Evolutionary conservation across 2,797 vertebrate species (phyloP), one percentile per base, ranked within the genome.

Genomic region (Parauchenoglanis ngamensis): DNA sequence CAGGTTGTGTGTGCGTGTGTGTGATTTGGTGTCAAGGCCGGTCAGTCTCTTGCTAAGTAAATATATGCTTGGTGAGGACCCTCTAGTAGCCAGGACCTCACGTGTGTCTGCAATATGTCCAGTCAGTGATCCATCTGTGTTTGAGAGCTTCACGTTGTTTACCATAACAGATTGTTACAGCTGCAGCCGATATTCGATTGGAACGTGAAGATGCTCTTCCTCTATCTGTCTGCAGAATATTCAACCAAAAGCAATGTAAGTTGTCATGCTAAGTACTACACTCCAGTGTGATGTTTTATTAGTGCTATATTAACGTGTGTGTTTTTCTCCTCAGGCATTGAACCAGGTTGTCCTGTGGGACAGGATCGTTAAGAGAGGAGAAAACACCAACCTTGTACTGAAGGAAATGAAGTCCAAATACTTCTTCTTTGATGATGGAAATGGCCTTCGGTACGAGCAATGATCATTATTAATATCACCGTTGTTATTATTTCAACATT

Each of bases 321-420:
- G 54, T 91, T 7, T 87, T 85, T 85, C 90, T 86, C 88, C 91
- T 73, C 92, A 99, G 98, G 95, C 96, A 91, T 93, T 99, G 86
- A 99, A 99, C 94, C 98, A 99, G 92, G 98, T 99, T 88, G 98
- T 99, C 57, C 95, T 99, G 17, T 99, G 98, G 98, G 98, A 99
- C 91, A 99, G 98, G 92, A 98, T 99, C 28, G 95, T 99, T 87
- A 94, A 97, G 88, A 96, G 98, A 92, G 98, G 98, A 49, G 97
- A 99, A 86, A 98, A 96, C 87, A 96, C 97, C 87, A 98, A 96
- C 90, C 95, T 99, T 87, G 95, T 95, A 85, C 92, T 99, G 91
- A 97, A 95, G 95, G 97, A 98, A 86, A 97, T 97, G 95, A 99
- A 99, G 92, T 97, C 98, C 44, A 99, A 99, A 87, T 99, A 99